A percentile compares a stretch with the other conserved stretches of the same genome.
Evolutionary conservation across 1,140 invertebrate species (phyloP).

Genomic region (Geopemphigus sp.): DNA sequence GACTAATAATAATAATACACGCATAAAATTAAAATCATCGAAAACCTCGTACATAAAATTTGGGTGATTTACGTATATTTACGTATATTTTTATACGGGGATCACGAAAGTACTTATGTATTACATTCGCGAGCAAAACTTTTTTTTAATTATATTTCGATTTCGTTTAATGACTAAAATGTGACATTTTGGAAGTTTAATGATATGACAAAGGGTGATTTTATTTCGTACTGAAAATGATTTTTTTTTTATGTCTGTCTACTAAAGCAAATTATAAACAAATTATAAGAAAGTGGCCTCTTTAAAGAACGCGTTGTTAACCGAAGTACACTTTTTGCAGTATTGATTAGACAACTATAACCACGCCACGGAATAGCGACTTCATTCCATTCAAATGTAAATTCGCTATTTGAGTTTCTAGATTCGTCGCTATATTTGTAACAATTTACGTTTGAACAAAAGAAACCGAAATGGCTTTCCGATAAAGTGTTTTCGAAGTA

Average conservation of each 20-base stretch:
- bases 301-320: constrained; percentile 6
- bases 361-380: neutral
- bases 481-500: neutral
- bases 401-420: neutral
- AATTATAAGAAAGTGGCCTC: neutral
- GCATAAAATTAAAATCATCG: neutral
- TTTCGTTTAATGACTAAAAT: neutral
- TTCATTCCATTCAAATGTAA: constrained; percentile 9
- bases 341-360: constrained; percentile 9
- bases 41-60: too few species aligned
- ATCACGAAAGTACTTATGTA: too few species aligned
- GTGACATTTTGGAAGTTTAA: constrained; percentile 3
- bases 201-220: neutral
- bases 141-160: neutral
- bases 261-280: constrained; percentile 5
- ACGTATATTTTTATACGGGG: too few species aligned
- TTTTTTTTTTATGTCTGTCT: neutral
- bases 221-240: neutral
- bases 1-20: too few species aligned
- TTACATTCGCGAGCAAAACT: too few species aligned
- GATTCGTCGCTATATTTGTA: neutral
- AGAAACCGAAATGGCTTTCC: neutral
- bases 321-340: neutral
- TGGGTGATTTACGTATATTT: too few species aligned
- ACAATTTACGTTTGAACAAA: neutral